phyloP scores from a whole-genome alignment of 2,797 vertebrate species.

The Hippocampus kuda region DNA sequence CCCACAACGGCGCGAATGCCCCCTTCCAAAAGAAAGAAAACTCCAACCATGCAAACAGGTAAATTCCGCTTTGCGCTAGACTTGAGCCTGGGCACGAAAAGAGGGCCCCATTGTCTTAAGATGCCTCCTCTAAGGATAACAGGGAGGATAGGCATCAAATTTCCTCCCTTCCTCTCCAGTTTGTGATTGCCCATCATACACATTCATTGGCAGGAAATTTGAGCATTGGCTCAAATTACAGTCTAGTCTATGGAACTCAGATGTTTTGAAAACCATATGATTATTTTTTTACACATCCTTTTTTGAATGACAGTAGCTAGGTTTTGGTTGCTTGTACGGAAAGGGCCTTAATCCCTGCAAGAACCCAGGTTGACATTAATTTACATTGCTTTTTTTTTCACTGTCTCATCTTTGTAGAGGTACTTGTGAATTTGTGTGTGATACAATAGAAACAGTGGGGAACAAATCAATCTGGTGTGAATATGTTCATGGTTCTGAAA shows the following conservation, averaged over 20 bases:
- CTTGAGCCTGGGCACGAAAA: too few relatives aligned
- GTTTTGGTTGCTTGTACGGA: background rate
- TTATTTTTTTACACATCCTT: background rate
- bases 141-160: background rate
- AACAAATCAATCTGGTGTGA: background rate
- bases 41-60: too few relatives aligned
- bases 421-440: constrained; percentile 1
- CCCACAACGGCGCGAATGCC: too few relatives aligned
- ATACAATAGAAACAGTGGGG: constrained; percentile 32
- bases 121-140: background rate
- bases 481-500: background rate
- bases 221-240: background rate
- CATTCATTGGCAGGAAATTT: background rate
- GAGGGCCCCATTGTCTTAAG: too few relatives aligned
- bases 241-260: background rate
- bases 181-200: background rate
- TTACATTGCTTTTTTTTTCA: background rate
- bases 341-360: background rate
- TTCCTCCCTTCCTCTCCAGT: background rate
- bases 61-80: too few relatives aligned
- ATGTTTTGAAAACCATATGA: background rate
- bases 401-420: background rate
- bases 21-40: too few relatives aligned
- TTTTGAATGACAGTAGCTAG: too few relatives aligned
- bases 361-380: background rate